Conservation (phyloP, 2,113 vertebrate genomes). For the Syngnathus scovelli region DNA sequence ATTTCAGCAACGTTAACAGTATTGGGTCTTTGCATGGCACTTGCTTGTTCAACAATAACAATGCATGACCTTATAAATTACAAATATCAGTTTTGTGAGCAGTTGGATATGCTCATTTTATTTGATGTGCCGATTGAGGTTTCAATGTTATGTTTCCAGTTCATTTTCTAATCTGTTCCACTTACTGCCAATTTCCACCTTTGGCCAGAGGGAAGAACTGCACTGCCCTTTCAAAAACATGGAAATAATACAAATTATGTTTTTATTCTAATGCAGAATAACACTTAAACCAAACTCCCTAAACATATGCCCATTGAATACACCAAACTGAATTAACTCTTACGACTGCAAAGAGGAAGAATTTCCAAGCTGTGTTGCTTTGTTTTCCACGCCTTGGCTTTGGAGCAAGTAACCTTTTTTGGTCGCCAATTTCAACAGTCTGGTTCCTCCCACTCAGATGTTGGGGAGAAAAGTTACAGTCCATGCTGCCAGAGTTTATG, state of each 20-base stretch:
- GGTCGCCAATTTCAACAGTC: constrained; percentile 33
- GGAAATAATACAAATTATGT: constrained; percentile 11
- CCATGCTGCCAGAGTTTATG: constrained; percentile 1
- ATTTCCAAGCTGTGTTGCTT: constrained; percentile 40
- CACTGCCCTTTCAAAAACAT: constrained; percentile 10
- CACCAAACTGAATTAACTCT: constrained; percentile 37
- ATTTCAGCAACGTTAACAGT: constrained; percentile 4
- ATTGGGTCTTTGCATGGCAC: background rate
- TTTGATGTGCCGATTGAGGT: background rate
- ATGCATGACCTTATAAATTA: background rate
- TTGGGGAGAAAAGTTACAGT: constrained; percentile 14
- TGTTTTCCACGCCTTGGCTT: constrained; percentile 14
- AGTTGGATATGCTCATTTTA: background rate
- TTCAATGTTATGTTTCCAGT: background rate
- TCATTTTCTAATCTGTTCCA: background rate
- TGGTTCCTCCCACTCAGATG: constrained; percentile 24
- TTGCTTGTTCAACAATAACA: background rate
- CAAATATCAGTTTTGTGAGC: background rate
- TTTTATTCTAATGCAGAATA: constrained; percentile 8
- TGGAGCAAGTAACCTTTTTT: constrained; percentile 37
- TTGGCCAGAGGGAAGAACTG: constrained; percentile 5
- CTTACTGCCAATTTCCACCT: constrained; percentile 1
- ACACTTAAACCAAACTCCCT: constrained; percentile 18
- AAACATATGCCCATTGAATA: constrained; percentile 29
- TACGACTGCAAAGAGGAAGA: constrained; percentile 28